These are phyloP conservation scores for Ptychadena robeensis DNA, from an alignment of 2,797 vertebrate genomes.

Conservation along the genomic window DNA sequence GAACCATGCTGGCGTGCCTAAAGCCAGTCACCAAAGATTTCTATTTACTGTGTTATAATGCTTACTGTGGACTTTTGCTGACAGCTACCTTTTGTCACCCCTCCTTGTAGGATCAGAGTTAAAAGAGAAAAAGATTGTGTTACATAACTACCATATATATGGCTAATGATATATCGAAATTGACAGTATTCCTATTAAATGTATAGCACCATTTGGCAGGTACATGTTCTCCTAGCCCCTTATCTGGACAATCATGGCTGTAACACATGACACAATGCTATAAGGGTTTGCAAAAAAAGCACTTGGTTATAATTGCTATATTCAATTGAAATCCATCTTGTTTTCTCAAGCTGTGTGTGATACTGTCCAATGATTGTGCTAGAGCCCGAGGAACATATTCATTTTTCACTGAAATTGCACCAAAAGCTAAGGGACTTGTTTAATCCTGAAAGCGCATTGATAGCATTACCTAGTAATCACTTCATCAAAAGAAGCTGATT, in stretches of 20 bases:
- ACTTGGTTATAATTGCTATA: conserved; percentile 12
- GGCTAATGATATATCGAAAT: conserved; percentile 2
- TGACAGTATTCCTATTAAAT: conserved; percentile 30
- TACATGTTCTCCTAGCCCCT: background rate
- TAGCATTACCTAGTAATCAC: conserved; percentile 72
- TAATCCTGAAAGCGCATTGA: conserved; percentile 71
- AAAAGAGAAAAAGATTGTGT: background rate
- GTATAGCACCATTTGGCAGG: conserved; percentile 12
- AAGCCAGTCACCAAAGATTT: background rate
- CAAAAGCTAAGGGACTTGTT: conserved; percentile 66
- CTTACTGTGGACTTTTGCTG: background rate
- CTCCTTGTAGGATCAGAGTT: background rate
- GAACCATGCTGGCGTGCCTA: background rate
- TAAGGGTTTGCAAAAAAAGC: conserved; percentile 17
- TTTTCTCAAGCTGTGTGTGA: conserved; percentile 32
- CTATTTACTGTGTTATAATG: background rate
- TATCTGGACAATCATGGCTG: conserved; percentile 28
- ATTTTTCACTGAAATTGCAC: conserved; percentile 70
- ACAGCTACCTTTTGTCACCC: background rate
- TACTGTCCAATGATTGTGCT: conserved; percentile 64
- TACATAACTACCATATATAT: background rate
- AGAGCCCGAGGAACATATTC: conserved; percentile 69
- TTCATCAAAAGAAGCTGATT: conserved; percentile 72
- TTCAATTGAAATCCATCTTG: conserved; percentile 55
- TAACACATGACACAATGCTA: conserved; percentile 3